A percentile compares a stretch with the other conserved stretches of the same genome.
Evolutionary conservation across 30 jellyfish, hydroid and myxozoan genomes (phyloP).

Genomic region (Turritopsis dohrnii): DNA sequence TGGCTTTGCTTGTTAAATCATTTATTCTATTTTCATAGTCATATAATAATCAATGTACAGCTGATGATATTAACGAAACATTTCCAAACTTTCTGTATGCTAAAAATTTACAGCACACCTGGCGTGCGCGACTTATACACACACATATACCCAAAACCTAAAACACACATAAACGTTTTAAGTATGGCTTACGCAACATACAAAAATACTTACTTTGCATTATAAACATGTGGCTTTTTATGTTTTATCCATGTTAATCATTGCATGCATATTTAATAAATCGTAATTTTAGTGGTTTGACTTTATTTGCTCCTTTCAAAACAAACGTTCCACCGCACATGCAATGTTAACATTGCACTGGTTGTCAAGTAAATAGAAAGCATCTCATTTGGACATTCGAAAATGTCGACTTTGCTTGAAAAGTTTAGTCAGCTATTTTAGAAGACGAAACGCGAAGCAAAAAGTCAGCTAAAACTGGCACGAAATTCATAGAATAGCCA

Average conservation of each 20-base stretch:
- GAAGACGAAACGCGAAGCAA: neutral
- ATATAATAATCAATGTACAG: no score
- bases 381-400: neutral
- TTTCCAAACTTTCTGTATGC: no score
- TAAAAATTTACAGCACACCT: no score
- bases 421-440: neutral
- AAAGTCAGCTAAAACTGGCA: neutral
- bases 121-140: no score
- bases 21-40: no score
- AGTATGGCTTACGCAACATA: neutral
- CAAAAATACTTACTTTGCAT: neutral
- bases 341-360: neutral
- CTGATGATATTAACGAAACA: no score
- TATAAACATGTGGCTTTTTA: neutral
- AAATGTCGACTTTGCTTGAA: neutral
- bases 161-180: no score
- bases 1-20: no score
- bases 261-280: neutral
- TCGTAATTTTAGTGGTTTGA: neutral
- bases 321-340: neutral
- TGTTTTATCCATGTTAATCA: neutral
- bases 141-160: no score
- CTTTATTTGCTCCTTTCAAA: neutral
- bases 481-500: neutral
- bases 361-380: neutral